These are phyloP conservation scores for Heliconius ismenius DNA, from an alignment of 2,888 invertebrate genomes.

Conservation along the genomic window DNA sequence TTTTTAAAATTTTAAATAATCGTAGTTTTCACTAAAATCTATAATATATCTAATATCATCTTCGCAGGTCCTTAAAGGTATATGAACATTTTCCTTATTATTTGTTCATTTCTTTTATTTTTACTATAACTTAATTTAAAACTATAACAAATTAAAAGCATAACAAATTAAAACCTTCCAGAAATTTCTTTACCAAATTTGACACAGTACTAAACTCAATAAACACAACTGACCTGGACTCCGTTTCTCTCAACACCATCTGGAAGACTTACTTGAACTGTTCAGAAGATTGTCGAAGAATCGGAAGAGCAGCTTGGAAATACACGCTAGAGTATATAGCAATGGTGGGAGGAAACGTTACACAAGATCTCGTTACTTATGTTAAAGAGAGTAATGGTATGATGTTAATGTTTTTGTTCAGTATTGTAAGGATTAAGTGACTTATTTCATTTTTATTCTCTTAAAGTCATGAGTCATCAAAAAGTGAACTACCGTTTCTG, in stretches of 20 bases:
- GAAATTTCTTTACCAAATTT: constrained; percentile 63
- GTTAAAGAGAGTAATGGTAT: constrained; percentile 71
- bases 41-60: too few relatives aligned
- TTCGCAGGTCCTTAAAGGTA: too few relatives aligned
- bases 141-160: too few relatives aligned
- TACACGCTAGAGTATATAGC: constrained; percentile 62
- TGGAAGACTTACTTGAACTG: constrained; percentile 64
- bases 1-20: too few relatives aligned
- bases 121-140: too few relatives aligned
- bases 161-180: constrained; percentile 44
- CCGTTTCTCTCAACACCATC: constrained; percentile 53
- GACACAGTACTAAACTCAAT: constrained; percentile 64
- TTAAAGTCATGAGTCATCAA: too few relatives aligned
- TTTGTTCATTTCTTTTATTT: too few relatives aligned
- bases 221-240: constrained; percentile 47
- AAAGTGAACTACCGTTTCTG: too few relatives aligned
- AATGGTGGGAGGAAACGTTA: constrained; percentile 56
- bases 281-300: constrained; percentile 53
- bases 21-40: too few relatives aligned
- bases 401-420: constrained; percentile 27
- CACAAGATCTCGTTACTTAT: constrained; percentile 63
- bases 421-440: neutral
- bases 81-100: too few relatives aligned
- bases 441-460: too few relatives aligned
- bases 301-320: constrained; percentile 59